These are phyloP conservation scores for Ctenomys sociabilis DNA, from an alignment of 2,113 vertebrate genomes.

Conservation along the genomic window DNA sequence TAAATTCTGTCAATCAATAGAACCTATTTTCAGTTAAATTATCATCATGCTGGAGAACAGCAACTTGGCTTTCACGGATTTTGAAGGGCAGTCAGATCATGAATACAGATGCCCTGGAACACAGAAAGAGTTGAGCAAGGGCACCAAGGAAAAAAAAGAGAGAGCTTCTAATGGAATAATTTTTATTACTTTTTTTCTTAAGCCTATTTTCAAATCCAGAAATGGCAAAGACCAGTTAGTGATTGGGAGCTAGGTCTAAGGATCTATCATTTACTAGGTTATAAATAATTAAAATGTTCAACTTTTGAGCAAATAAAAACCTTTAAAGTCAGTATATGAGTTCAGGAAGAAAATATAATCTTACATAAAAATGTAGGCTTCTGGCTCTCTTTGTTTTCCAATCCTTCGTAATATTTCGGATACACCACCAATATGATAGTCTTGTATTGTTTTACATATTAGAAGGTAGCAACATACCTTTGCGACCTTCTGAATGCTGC, in stretches of 20 bases:
- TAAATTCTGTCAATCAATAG: not conserved
- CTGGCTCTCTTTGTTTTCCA: not conserved
- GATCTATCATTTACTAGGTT: constrained; percentile 19
- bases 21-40: not conserved
- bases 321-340: constrained; percentile 20
- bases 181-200: constrained; percentile 33
- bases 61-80: not conserved
- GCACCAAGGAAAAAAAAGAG: not conserved
- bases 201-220: not conserved
- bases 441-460: not conserved
- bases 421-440: not conserved
- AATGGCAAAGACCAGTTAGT: constrained; percentile 23
- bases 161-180: not conserved
- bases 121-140: not conserved
- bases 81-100: not conserved
- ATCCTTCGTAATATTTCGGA: not conserved
- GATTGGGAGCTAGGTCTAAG: not conserved
- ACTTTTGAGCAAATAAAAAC: constrained; percentile 32
- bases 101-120: not conserved
- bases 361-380: constrained; percentile 57
- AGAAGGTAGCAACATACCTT: not conserved
- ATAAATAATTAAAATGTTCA: constrained; percentile 30
- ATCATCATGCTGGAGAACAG: not conserved
- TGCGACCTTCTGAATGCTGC: not conserved
- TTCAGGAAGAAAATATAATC: constrained; percentile 60